Percentiles rank a stretch among this genome's conserved stretches.
phyloP scores from a whole-genome alignment of 2,113 vertebrate species.

The Cephalophus harveyi region DNA sequence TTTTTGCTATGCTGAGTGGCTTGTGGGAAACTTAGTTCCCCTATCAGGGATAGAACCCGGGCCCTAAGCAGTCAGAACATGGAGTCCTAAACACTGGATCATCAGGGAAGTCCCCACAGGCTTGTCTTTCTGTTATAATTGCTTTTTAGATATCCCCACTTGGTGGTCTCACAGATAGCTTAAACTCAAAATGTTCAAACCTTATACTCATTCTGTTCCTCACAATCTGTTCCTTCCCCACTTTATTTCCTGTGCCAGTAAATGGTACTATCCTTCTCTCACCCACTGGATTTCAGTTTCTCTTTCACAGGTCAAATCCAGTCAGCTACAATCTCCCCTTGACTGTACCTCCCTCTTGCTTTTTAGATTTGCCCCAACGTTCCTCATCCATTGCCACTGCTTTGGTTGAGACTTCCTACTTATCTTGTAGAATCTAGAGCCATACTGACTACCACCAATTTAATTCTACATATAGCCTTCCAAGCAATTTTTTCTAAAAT shows the following conservation, averaged over 20 bases:
- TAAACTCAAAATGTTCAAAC: background rate
- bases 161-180: background rate
- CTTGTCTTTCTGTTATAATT: background rate
- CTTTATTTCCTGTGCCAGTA: background rate
- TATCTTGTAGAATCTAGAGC: background rate
- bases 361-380: background rate
- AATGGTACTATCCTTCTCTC: background rate
- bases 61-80: background rate
- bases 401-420: background rate
- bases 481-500: conserved; percentile 1
- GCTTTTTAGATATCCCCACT: background rate
- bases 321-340: background rate
- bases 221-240: background rate
- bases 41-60: background rate
- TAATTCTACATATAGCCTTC: background rate
- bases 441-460: background rate
- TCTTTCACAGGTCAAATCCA: background rate
- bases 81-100: background rate
- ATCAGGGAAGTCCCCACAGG: background rate
- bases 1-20: background rate
- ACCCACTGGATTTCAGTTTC: background rate
- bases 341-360: background rate
- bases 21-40: background rate
- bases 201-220: background rate
- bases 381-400: background rate